Evolutionary conservation across 2,888 invertebrate species (phyloP).

Genomic region (Neoaliturus tenellus): DNA sequence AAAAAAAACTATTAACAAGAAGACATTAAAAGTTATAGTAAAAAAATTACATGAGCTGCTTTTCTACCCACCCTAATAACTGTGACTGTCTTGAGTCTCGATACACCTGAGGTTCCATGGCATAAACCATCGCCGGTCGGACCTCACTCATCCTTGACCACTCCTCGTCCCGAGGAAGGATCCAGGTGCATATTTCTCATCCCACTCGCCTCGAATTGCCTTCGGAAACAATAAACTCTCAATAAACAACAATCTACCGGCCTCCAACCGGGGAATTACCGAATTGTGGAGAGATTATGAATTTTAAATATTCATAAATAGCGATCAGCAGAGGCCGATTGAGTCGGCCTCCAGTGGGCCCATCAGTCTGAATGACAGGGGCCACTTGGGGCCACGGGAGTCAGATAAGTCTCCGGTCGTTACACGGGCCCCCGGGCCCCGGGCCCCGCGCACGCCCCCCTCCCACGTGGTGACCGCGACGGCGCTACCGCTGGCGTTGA

Average conservation of each 20-base stretch:
- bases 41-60: too few relatives aligned
- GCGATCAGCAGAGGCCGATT: constrained; percentile 7
- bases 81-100: too few relatives aligned
- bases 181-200: not conserved
- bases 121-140: not conserved
- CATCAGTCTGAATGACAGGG: constrained; percentile 28
- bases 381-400: constrained; percentile 11
- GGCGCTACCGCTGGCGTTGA: not conserved
- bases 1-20: too few relatives aligned
- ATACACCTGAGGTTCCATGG: too few relatives aligned
- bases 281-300: constrained; percentile 21
- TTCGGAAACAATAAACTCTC: constrained; percentile 27
- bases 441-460: not conserved
- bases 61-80: too few relatives aligned
- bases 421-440: not conserved
- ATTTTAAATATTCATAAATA: constrained; percentile 33
- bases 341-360: not conserved
- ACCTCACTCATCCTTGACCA: not conserved
- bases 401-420: constrained; percentile 20
- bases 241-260: constrained; percentile 16
- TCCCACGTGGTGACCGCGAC: not conserved
- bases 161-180: not conserved
- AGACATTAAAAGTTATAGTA: too few relatives aligned
- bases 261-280: constrained; percentile 12
- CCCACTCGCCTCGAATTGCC: not conserved